phyloP scores from a whole-genome alignment of 2,113 vertebrate species.

The Catagonus wagneri region DNA sequence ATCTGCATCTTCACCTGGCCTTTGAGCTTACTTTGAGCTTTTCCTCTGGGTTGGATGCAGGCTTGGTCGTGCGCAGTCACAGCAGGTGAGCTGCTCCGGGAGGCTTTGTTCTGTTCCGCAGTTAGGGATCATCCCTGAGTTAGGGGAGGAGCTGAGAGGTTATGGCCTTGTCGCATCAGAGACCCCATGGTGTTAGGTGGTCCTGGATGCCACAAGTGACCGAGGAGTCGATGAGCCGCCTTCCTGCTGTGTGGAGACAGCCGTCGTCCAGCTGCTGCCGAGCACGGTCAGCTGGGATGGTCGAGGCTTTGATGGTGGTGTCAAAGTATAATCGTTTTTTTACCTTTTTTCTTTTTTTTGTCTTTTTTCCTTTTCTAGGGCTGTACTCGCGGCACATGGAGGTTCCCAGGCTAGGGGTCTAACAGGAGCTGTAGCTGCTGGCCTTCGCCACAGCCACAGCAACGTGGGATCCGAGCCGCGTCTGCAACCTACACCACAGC shows the following conservation, averaged over 20 bases:
- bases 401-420: no score
- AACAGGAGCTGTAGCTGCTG: no score
- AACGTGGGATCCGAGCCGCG: no score
- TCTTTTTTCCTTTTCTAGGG: no score
- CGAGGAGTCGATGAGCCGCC: not conserved
- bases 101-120: not conserved
- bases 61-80: no score
- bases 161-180: not conserved
- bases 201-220: not conserved
- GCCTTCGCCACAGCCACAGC: no score
- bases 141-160: not conserved
- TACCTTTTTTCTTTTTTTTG: no score
- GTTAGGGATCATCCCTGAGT: no score
- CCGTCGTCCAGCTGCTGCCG: not conserved
- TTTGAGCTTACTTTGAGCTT: not conserved
- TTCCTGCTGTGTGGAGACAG: not conserved
- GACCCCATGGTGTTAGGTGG: no score
- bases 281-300: not conserved
- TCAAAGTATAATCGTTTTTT: not conserved
- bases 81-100: rapidly evolving
- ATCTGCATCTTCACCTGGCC: not conserved
- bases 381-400: no score
- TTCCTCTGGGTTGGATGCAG: not conserved
- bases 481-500: no score
- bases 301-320: not conserved